Conservation (phyloP, 2,888 invertebrate genomes). For the Drosophila prostipennis region DNA sequence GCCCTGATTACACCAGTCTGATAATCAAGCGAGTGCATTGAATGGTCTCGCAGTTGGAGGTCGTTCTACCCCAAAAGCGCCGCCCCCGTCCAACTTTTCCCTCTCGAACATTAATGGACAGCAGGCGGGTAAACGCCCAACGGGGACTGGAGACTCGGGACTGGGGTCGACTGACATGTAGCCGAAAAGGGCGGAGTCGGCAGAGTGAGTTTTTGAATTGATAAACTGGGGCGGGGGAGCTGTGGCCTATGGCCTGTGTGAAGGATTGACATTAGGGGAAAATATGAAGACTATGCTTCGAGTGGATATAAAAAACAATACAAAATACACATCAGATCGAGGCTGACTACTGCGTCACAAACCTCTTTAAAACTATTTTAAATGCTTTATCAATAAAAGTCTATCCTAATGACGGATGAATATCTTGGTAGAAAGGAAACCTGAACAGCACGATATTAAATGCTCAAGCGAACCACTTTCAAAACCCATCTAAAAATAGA, state of each 20-base stretch:
- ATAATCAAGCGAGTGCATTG: conserved; percentile 69
- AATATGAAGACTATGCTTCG: too few relatives aligned
- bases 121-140: conserved; percentile 40
- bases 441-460: conserved; percentile 16
- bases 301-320: too few relatives aligned
- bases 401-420: not conserved
- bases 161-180: conserved; percentile 25
- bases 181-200: conserved; percentile 34
- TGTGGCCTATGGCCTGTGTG: not conserved
- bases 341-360: too few relatives aligned
- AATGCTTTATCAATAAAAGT: not conserved
- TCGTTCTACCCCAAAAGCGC: conserved; percentile 38
- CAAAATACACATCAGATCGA: too few relatives aligned
- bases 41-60: conserved; percentile 52
- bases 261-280: conserved; percentile 8
- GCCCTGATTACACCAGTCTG: conserved; percentile 43
- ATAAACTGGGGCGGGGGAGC: conserved; percentile 14
- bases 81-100: conserved; percentile 4
- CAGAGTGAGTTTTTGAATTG: conserved; percentile 26
- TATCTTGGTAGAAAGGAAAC: conserved; percentile 3
- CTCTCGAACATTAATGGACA: conserved; percentile 38
- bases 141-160: conserved; percentile 18
- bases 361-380: too few relatives aligned
- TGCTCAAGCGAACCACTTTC: conserved; percentile 6
- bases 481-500: conserved; percentile 15